A percentile compares a stretch with the other conserved stretches of the same genome.
Conservation (phyloP, 2,888 invertebrate species). For the Agrenia bidenticulata region DNA sequence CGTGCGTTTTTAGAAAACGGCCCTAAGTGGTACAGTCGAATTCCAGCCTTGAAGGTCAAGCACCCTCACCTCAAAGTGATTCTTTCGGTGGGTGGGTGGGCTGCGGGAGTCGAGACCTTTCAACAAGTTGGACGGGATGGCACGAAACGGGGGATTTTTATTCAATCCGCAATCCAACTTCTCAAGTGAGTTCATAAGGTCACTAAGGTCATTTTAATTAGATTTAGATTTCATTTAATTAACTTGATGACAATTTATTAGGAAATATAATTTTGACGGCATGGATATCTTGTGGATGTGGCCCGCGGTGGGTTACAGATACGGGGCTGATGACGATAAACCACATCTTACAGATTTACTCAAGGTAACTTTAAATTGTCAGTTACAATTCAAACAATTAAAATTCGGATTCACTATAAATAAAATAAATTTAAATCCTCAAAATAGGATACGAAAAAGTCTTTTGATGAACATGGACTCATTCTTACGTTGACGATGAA, state of each 20-base stretch:
- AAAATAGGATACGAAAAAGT: background rate
- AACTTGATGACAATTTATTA: background rate
- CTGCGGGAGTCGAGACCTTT: slow-evolving; percentile 18
- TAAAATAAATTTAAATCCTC: background rate
- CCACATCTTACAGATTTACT: slow-evolving; percentile 17
- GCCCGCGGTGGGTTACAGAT: slow-evolving; percentile 6
- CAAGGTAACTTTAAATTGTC: background rate
- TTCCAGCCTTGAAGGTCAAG: slow-evolving; percentile 1
- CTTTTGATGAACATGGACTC: background rate
- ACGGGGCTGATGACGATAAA: slow-evolving; percentile 20
- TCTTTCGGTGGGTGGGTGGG: slow-evolving; percentile 27
- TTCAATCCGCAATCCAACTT: slow-evolving; percentile 13
- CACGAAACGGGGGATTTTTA: slow-evolving; percentile 16
- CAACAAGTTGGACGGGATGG: slow-evolving; percentile 20
- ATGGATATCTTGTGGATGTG: slow-evolving; percentile 28
- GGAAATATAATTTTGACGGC: slow-evolving; percentile 25
- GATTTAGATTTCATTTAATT: too few species aligned
- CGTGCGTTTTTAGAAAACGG: too few species aligned
- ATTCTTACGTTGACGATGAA: background rate
- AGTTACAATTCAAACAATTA: too few species aligned
- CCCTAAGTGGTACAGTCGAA: slow-evolving; percentile 14
- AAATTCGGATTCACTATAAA: too few species aligned
- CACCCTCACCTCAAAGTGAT: slow-evolving; percentile 24
- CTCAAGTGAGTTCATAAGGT: slow-evolving; percentile 23
- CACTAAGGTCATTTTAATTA: too few species aligned